phyloP scores from a whole-genome alignment of 2,113 vertebrate genomes.

The Phrynocephalus versicolor region DNA sequence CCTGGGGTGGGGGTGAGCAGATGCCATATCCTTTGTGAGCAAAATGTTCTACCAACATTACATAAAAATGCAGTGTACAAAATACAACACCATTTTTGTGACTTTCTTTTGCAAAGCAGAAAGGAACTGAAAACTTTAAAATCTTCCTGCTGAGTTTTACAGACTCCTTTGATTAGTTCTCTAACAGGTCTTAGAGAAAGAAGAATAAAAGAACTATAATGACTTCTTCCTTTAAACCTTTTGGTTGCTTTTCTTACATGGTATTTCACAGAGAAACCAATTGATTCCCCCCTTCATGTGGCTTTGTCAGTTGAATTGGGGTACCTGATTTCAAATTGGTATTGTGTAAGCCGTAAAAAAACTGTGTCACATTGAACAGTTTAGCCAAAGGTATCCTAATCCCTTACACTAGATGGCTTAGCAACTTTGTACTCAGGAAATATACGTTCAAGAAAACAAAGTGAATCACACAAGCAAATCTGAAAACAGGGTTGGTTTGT shows the following conservation, averaged over 20 bases:
- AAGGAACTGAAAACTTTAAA: slow-evolving; percentile 12
- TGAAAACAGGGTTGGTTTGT: background rate
- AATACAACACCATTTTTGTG: slow-evolving; percentile 1
- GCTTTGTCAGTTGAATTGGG: background rate
- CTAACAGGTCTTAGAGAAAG: background rate
- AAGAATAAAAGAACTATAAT: fast-evolving
- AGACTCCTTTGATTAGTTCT: background rate
- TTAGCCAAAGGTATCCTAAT: background rate
- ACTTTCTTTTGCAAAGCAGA: slow-evolving; percentile 18
- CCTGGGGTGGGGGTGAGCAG: slow-evolving; percentile 18
- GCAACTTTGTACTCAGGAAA: background rate
- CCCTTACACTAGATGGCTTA: background rate
- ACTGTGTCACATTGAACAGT: background rate
- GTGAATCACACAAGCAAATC: background rate
- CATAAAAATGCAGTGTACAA: slow-evolving; percentile 26
- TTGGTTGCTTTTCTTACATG: background rate
- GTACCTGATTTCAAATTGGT: background rate
- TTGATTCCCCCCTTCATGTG: background rate
- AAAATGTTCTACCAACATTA: slow-evolving; percentile 35
- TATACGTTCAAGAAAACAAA: background rate
- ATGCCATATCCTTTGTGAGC: slow-evolving; percentile 15
- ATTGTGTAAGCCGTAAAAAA: background rate
- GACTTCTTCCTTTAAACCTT: background rate
- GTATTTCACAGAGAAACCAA: background rate
- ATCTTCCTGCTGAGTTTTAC: background rate